Evolutionary conservation across 2,113 vertebrate genomes (phyloP), one percentile per base, ranked within the genome.

Genomic region (Syrmaticus mikado): DNA sequence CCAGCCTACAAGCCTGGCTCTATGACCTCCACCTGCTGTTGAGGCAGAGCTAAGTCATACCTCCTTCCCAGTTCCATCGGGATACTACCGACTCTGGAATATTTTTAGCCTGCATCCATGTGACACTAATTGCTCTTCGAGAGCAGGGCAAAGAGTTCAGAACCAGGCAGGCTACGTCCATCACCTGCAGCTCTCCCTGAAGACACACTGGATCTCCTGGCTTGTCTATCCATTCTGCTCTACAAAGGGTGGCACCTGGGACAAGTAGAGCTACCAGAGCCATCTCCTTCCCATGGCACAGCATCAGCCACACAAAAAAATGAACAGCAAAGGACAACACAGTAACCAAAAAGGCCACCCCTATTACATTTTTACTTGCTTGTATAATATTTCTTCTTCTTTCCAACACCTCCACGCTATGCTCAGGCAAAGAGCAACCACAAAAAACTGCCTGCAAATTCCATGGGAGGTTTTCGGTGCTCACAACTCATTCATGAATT

Each of bases 101-200:
- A 89, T 91, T 95, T 95, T 95, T 95, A 96, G 92, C 74, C 38
- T 14, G 57, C 67, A 32, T 41, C 88, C 89, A 82, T 8, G 78
- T 93, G 88, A 92, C 75, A 28, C 32, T 22, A 61, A 64, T 67
- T 82, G 62, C 65, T 94, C 65, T 58, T 85, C 74, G 66, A 36
- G 78, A 70, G 50, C 68, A 64, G 28, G n/a, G 41, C 58, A 32
- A 65, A 88, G 77, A 74, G 27, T 36, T 45, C 82, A 73, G 52
- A 55, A 87, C 43, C 46, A 48, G 27, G 70, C 36, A 80, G n/a
- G 67, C 57, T 52, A 60, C 3, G 0, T 34, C 19, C 34, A 71
- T 68, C 85, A 77, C 68, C 64, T 72, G 53, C 43, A 92, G 45
- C 32, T 58, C 41, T 82, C 83, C 60, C 58, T 52, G 62, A 81